These are phyloP conservation scores for Ditylenchus weischeri DNA, from an alignment of 2,888 invertebrate genomes.

Conservation along the genomic window DNA sequence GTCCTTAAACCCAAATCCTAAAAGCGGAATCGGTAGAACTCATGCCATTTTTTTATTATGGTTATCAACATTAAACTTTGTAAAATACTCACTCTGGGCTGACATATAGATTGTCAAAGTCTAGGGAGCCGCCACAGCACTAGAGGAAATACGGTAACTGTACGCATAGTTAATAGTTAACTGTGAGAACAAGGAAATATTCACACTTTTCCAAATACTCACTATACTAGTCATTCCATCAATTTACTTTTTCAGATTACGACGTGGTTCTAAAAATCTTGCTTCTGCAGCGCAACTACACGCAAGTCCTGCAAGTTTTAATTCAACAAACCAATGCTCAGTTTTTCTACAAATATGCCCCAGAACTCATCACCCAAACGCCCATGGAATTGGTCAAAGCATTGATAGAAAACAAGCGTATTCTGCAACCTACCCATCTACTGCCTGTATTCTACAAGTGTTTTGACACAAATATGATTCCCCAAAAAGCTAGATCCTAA, in stretches of 20 bases:
- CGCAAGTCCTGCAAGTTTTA: constrained; percentile 74
- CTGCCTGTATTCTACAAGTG: constrained; percentile 81
- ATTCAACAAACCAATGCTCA: constrained; percentile 66
- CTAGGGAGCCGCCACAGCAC: no score
- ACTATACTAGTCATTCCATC: no score
- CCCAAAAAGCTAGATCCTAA: neutral
- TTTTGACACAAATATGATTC: constrained; percentile 20
- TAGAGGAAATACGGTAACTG: no score
- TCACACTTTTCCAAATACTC: no score
- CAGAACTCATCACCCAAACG: constrained; percentile 77
- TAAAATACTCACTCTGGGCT: no score
- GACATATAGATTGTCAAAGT: no score
- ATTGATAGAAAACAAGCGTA: constrained; percentile 33
- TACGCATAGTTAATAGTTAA: no score
- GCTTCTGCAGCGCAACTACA: constrained; percentile 71
- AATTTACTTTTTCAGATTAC: constrained; percentile 69
- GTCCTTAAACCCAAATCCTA: no score
- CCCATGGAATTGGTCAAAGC: constrained; percentile 44
- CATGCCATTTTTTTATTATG: no score
- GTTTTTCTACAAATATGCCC: constrained; percentile 84
- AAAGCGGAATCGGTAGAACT: no score
- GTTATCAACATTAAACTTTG: no score
- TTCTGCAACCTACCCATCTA: constrained; percentile 69
- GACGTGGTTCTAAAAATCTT: constrained; percentile 86
- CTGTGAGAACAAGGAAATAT: no score